Evolutionary conservation across 2,888 invertebrate genomes (phyloP), one percentile per base, ranked within the genome.

Genomic region (Melieria crassipennis): DNA sequence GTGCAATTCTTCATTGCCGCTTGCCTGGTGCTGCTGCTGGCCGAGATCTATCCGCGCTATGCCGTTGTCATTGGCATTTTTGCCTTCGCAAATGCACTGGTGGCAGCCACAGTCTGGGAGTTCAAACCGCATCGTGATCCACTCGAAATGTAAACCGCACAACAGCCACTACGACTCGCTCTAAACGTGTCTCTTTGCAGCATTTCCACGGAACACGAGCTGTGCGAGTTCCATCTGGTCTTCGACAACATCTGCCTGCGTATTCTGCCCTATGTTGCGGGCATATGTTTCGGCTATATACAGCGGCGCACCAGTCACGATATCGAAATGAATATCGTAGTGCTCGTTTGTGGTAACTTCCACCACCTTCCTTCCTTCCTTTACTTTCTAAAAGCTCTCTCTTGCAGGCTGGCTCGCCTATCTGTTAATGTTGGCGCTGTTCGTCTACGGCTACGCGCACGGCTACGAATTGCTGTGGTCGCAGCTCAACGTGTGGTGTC

Each of bases 171-270:
- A 13, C 6, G 11, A 10, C 30, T 5, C 1, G 3, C 16, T 10
- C 11, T 11, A n/a, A 46, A 55, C 45, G 9, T 9, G 3, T 42
- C 30, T 10, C 43, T 45, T 9, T n/a, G n/a, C 30, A 70, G 70
- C 5, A 65, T 43, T 5, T 61, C 47, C 43, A 70, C 55, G 46
- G 50, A 46, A 7, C 10, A 65, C 3, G 90, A 91, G 11, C 80
- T 91, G 67, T 89, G 90, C 0, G 84, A 90, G 5, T 91, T 91
- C 77, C 90, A 91, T 72, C 89, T 90, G 77, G 89, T 93, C 55
- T 91, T 93, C 71, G 92, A 92, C 80, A 92, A 93, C 79, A 92
- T 93, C 3, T 92, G 92, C 91, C 91, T 93, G 1, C 88, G 93
- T 62, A 87, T 92, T 42, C 91, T 92, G 2, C 93, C 94, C 0